Evolutionary conservation across 2,797 vertebrate genomes (phyloP).

Genomic region (Zenarchopterus dispar): DNA sequence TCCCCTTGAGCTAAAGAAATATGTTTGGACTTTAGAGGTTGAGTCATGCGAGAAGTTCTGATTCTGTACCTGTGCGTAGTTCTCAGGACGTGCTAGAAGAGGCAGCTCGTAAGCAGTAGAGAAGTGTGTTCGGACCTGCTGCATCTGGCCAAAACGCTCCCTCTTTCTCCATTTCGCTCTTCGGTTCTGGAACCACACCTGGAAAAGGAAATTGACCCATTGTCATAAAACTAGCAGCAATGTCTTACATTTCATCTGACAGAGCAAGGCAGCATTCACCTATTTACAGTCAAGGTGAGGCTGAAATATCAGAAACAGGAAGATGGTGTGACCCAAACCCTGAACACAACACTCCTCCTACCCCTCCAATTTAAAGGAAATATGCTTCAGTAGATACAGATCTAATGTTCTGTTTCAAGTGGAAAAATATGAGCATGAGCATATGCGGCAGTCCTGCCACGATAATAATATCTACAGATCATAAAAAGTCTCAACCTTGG

Average conservation of each 20-base stretch:
- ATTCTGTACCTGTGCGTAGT: conserved; percentile 93
- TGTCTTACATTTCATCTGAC: not conserved
- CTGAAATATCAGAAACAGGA: conserved; percentile 2
- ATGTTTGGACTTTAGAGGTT: no score
- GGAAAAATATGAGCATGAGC: conserved; percentile 16
- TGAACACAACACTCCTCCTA: conserved; percentile 11
- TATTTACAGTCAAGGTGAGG: conserved; percentile 8
- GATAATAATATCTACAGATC: conserved; percentile 1
- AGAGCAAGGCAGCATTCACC: not conserved
- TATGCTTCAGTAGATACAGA: conserved; percentile 36
- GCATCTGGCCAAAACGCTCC: conserved; percentile 99
- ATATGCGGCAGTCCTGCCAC: conserved; percentile 5
- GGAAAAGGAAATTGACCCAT: conserved; percentile 20
- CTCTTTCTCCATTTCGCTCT: conserved; percentile 98
- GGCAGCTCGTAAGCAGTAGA: conserved; percentile 96
- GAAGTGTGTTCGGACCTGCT: conserved; percentile 98
- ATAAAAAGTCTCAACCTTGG: conserved; percentile 5
- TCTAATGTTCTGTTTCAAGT: conserved; percentile 31
- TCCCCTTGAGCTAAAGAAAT: no score
- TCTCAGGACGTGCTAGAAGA: conserved; percentile 94
- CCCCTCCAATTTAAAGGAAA: conserved; percentile 44
- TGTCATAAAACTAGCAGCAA: conserved; percentile 11
- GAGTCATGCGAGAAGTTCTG: not conserved
- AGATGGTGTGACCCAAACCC: conserved; percentile 2
- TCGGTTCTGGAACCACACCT: conserved; percentile 99